phyloP scores from a whole-genome alignment of 2,113 vertebrate species.

The Pogonocichla stellata region DNA sequence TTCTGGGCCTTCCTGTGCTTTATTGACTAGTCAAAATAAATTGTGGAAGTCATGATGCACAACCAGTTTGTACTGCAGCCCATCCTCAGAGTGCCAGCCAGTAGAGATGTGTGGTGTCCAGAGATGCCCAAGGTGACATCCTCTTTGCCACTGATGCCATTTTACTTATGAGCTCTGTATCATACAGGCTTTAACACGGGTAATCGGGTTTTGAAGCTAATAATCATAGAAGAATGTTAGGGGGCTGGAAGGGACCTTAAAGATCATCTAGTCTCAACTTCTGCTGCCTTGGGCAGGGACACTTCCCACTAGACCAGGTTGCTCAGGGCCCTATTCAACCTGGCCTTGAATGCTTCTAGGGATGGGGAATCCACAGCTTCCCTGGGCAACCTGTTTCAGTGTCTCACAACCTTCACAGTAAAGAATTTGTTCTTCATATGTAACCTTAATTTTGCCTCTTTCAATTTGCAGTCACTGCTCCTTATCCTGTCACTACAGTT shows the following conservation, averaged over 20 bases:
- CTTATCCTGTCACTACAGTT: neutral
- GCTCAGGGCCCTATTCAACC: neutral
- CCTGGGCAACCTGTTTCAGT: neutral
- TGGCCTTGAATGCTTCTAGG: neutral
- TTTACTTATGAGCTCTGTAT: neutral
- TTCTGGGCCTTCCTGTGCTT: neutral
- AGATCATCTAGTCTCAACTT: neutral
- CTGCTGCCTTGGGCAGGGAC: neutral
- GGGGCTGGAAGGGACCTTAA: neutral
- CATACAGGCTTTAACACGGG: neutral
- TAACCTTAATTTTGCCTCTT: neutral
- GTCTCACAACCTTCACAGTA: neutral
- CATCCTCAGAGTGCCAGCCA: neutral
- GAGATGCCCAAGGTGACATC: neutral
- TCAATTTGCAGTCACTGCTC: neutral
- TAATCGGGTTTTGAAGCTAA: neutral
- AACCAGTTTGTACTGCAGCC: neutral
- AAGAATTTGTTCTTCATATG: neutral
- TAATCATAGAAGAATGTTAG: neutral
- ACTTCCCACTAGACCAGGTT: neutral
- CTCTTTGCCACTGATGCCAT: neutral
- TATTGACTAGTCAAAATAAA: neutral
- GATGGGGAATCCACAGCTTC: neutral
- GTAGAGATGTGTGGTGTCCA: neutral
- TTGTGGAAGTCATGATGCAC: neutral